Conservation (phyloP, 2,797 vertebrate species). For the Apodemus agrarius region DNA sequence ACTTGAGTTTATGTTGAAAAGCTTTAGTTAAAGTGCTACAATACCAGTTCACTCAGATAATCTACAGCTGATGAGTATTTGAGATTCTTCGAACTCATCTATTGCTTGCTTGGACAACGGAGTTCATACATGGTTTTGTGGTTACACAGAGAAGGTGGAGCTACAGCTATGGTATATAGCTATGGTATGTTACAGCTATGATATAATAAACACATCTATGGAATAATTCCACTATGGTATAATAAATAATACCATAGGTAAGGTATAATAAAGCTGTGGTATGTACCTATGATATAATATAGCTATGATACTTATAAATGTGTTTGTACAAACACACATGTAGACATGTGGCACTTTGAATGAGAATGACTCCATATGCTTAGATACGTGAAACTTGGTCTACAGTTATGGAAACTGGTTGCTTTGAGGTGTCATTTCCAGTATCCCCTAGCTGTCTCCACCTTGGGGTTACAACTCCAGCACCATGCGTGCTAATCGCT, state of each 20-base stretch:
- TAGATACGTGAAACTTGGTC: not conserved
- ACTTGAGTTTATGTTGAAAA: not conserved
- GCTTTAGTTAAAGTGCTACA: constrained; percentile 46
- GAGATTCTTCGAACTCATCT: not conserved
- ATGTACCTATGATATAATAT: not conserved
- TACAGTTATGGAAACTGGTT: not conserved
- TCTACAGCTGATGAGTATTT: constrained; percentile 21
- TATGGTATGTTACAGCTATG: not conserved
- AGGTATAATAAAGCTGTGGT: not conserved
- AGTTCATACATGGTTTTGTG: not conserved
- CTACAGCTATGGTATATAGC: not conserved
- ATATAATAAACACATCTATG: not conserved
- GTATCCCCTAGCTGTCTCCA: not conserved
- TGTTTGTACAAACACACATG: not conserved
- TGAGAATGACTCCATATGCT: not conserved
- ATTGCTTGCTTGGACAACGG: not conserved
- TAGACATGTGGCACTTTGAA: not conserved
- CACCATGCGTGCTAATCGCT: not conserved
- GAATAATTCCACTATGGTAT: not conserved
- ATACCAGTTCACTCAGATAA: not conserved
- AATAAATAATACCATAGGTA: not conserved
- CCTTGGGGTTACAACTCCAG: not conserved
- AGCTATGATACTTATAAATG: not conserved
- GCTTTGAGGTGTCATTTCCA: not conserved
- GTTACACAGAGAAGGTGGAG: not conserved